Evolutionary conservation across 2,888 invertebrate species (phyloP), one percentile per base, ranked within the genome.

Genomic region (Selenia dentaria): DNA sequence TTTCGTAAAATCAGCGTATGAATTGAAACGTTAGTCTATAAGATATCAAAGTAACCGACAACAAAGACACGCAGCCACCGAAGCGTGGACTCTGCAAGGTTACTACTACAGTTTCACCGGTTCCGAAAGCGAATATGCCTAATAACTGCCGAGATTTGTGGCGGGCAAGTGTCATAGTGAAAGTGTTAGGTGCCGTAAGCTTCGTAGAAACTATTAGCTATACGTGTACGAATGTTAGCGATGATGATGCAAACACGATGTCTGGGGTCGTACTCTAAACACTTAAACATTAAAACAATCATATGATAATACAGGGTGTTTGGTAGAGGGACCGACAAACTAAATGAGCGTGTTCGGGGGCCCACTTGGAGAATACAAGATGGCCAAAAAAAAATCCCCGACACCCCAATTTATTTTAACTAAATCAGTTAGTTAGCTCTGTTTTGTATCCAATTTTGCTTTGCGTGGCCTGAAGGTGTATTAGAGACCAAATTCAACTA

Each of bases 51-150:
- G 64, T 64, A 59, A 65, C 57, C 64, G 62, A 59, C 67, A 72
- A 70, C 66, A 64, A 67, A 70, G 68, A 64, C 67, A 54, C 59
- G 58, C 41, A 62, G 35, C 45, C 78, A 69, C 54, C 79, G 60
- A 64, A 75, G 70, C 80, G 75, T 79, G 69, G 29, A 64, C n/a
- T 13, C 10, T 6, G 25, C 81, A 81, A 82, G 81, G 82, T 78
- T 74, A 67, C 63, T 67, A 67, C 59, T 59, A n/a, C n/a, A n/a
- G 70, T 74, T 79, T 76, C 79, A 73, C 74, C 69, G 68, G 70
- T 62, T 67, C 54, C 45, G 50, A 57, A 43, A 54, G 50, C 50
- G 45, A 57, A 43, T 54, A 48, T 34, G 10, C 18, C 26, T 58
- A 62, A 62, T 68, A 56, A 56, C 54, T 54, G 68, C 67, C 56